A percentile compares a stretch with the other conserved stretches of the same genome.
Conservation (phyloP, 2,888 invertebrate species). For the Eupithecia pulchellata region DNA sequence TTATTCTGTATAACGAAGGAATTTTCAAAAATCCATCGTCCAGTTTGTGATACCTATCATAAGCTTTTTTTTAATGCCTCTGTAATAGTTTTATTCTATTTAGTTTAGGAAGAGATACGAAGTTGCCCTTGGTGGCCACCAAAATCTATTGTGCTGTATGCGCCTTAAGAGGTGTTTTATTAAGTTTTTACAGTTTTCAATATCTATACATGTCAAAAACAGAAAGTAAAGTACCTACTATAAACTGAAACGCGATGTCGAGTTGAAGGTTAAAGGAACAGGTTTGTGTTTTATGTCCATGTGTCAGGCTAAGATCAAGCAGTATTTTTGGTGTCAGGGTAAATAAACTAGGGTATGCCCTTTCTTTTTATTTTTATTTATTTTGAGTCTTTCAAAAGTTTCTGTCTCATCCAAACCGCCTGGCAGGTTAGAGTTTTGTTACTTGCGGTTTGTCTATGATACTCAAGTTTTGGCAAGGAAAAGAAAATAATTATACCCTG, state of each 20-base stretch:
- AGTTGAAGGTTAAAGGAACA: constrained; percentile 20
- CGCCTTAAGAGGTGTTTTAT: too few relatives aligned
- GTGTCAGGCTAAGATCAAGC: constrained; percentile 26
- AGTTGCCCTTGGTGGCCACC: too few relatives aligned
- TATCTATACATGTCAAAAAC: background rate
- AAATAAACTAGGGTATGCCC: constrained; percentile 16
- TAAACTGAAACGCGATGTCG: constrained; percentile 16
- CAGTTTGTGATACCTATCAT: too few relatives aligned
- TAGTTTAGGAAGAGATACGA: too few relatives aligned
- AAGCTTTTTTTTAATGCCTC: too few relatives aligned
- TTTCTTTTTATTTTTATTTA: background rate
- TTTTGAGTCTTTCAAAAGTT: background rate
- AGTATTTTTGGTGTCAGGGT: constrained; percentile 26
- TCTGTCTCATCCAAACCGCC: background rate
- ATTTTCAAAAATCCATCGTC: too few relatives aligned
- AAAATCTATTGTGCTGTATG: too few relatives aligned
- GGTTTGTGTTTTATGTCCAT: constrained; percentile 7
- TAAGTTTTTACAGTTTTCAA: background rate
- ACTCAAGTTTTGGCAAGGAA: background rate
- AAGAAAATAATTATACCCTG: background rate
- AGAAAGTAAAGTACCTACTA: background rate
- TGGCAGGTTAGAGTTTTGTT: background rate
- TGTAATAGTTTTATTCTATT: too few relatives aligned
- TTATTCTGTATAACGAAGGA: too few relatives aligned
- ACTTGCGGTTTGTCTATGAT: background rate